Conservation (phyloP, 2,888 invertebrate species). For the Alloplasta piceator region DNA sequence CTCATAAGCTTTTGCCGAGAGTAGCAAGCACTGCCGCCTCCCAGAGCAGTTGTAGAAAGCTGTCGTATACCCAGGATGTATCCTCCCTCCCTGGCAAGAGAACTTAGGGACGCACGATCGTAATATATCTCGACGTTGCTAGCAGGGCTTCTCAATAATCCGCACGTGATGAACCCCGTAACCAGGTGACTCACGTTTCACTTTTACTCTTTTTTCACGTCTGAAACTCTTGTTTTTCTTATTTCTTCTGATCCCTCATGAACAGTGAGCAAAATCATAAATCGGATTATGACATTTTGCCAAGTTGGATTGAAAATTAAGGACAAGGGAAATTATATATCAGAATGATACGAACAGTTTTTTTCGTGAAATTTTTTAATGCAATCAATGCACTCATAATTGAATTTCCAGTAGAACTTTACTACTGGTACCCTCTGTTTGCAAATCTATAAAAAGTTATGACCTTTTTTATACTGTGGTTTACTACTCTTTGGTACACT, state of each 20-base stretch:
- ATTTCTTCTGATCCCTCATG: not conserved
- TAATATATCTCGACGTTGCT: constrained; percentile 40
- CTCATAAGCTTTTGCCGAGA: constrained; percentile 60
- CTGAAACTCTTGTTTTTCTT: not conserved
- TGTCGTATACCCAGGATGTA: constrained; percentile 52
- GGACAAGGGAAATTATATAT: not conserved
- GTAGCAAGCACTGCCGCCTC: constrained; percentile 33
- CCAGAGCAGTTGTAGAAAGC: constrained; percentile 55
- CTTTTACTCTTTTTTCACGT: not conserved
- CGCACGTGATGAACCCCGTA: constrained; percentile 44
- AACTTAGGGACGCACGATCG: constrained; percentile 9
- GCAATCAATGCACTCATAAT: too few species aligned
- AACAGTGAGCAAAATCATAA: too few species aligned
- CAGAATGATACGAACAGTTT: not conserved
- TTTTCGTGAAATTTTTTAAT: too few species aligned
- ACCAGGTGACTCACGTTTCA: constrained; percentile 46
- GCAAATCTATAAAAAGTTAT: not conserved
- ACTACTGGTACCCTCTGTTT: not conserved
- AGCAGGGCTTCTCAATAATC: constrained; percentile 53
- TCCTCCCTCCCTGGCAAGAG: constrained; percentile 12
- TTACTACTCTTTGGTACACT: too few species aligned
- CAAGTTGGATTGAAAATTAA: too few species aligned
- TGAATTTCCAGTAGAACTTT: too few species aligned
- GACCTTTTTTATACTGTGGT: too few species aligned
- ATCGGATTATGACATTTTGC: too few species aligned